Evolutionary conservation across 2,113 vertebrate species (phyloP).

Genomic region (Poeciliopsis prolifica): DNA sequence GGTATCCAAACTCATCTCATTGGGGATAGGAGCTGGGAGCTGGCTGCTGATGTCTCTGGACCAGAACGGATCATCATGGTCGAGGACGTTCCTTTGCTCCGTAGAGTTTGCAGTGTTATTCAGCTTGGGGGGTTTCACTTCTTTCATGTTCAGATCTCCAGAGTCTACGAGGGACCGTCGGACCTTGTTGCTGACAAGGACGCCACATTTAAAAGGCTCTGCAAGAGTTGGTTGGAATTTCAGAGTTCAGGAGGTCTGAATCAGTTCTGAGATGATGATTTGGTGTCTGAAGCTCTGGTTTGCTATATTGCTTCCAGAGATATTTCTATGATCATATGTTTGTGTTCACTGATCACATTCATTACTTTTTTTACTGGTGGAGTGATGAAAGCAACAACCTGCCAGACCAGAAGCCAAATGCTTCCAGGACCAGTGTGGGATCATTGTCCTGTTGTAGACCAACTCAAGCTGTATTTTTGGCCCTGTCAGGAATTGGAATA

Average conservation of each 20-base stretch:
- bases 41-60: not conserved
- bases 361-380: too few relatives aligned
- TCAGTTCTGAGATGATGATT: too few relatives aligned
- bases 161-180: conserved; percentile 42
- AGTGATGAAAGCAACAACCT: too few relatives aligned
- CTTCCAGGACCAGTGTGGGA: too few relatives aligned
- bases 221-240: conserved; percentile 17
- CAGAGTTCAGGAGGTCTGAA: not conserved
- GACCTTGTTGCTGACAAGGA: not conserved
- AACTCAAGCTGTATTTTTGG: not conserved
- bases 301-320: too few relatives aligned
- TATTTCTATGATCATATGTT: too few relatives aligned
- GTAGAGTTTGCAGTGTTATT: not conserved
- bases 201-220: conserved; percentile 68
- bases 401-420: too few relatives aligned
- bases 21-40: rapidly evolving
- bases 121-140: not conserved
- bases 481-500: not conserved
- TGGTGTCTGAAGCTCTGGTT: too few relatives aligned
- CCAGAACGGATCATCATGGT: not conserved
- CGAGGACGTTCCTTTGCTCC: not conserved
- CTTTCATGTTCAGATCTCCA: conserved; percentile 1
- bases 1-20: not conserved
- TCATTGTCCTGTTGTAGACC: too few relatives aligned
- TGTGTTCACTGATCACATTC: too few relatives aligned